Evolutionary conservation across 2,113 vertebrate genomes (phyloP).

Genomic region (Petrocephalus zakoni): DNA sequence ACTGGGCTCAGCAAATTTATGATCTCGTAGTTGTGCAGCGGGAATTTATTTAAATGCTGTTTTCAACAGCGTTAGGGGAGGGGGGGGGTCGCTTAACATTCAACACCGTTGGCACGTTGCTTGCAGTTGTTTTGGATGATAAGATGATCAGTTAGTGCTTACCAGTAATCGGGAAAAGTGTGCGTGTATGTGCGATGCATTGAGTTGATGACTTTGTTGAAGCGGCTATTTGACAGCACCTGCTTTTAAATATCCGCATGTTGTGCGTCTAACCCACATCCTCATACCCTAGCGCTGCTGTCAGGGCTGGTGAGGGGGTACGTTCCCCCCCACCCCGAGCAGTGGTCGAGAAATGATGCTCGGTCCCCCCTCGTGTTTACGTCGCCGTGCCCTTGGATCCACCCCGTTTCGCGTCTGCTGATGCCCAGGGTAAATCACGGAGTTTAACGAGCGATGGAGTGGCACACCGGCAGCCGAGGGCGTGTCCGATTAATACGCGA

Average conservation of each 20-base stretch:
- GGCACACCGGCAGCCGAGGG: not conserved
- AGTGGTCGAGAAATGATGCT: conserved; percentile 43
- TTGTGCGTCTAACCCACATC: conserved; percentile 62
- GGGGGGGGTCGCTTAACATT: not conserved
- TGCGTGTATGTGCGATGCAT: conserved; percentile 52
- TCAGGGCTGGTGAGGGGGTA: conserved; percentile 45
- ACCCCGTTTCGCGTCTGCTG: conserved; percentile 22
- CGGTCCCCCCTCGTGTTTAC: conserved; percentile 53
- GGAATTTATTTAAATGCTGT: not conserved
- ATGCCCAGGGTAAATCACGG: not conserved
- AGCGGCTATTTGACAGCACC: not conserved
- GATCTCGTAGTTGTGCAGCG: not conserved
- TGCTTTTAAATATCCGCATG: conserved; percentile 48
- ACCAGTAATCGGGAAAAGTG: conserved; percentile 4
- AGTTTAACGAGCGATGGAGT: not conserved
- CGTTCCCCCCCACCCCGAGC: conserved; percentile 43
- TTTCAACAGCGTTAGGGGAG: not conserved
- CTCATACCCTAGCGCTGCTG: conserved; percentile 42
- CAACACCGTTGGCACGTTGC: not conserved
- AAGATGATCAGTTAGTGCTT: not conserved
- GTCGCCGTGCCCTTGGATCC: conserved; percentile 43
- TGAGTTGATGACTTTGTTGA: conserved; percentile 27
- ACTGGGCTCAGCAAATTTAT: not conserved
- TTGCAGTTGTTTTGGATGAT: conserved; percentile 4
- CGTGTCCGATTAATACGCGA: not conserved